Base-by-base conservation (phyloP, 2,797 vertebrate genomes). In the Heterohyrax brucei region DNA sequence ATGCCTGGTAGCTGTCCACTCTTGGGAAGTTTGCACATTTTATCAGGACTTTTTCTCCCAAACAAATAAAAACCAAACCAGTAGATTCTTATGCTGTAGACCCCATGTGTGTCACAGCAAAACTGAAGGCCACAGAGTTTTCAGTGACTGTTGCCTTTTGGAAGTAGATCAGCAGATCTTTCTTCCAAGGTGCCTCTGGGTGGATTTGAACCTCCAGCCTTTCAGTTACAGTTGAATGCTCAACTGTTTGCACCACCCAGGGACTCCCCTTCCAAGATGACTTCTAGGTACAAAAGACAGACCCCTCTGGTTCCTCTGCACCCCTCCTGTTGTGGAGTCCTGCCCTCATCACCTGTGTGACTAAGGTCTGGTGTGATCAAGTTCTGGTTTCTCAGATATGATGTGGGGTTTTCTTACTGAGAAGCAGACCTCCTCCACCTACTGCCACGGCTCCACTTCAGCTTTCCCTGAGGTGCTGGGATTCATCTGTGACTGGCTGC, bases 401-500 rank as follows among this genome's bases (percentile, higher is more conserved):
- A 7, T 21, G 3, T 28, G 28, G 50, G 13, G 50, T 16, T 39
- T 7, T n/a, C 61, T 64, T n/a, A 14, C 46, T 50, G 7, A 48
- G 39, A 53, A 21, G 64, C 48, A 53, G 53, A 22, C 14, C 24
- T 28, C n/a, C 66, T 50, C 39, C 9, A 13, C 19, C 48, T 46
- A 26, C 76, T 30, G 30, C 59, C 50, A 26, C 12, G 1, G 14
- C 12, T 19, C 19, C 12, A 3, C 75, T 28, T 44, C 21, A 61
- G 75, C 22, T 59, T 59, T 59, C 13, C 1, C 50, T 12, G 10
- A 50, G 79, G 30, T 4, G 6, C 66, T 46, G 6, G n/a, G 7
- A 2, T 28, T 24, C 1, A 0, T 30, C n/a, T 12, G 0, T 4
- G 0, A 0, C 89, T 44, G 19, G 39, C 76, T 80, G 5, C 68